Evolutionary conservation across 2,888 invertebrate species (phyloP).

Genomic region (Nephrotoma flavescens): DNA sequence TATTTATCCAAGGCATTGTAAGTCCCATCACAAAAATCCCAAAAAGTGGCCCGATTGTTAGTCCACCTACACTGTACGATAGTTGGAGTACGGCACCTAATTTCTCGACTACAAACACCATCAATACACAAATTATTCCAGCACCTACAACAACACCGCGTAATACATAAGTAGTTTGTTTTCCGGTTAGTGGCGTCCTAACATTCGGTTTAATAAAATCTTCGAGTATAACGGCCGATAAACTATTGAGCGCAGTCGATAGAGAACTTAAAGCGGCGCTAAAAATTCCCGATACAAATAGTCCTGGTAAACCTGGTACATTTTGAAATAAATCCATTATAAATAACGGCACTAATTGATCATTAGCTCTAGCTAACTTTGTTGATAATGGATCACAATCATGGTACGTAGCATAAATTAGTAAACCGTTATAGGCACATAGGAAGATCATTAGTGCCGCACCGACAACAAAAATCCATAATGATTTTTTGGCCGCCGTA

Average conservation of each 20-base stretch:
- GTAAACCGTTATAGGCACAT: slow-evolving; percentile 46
- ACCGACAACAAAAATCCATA: slow-evolving; percentile 49
- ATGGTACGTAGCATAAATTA: slow-evolving; percentile 58
- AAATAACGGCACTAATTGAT: slow-evolving; percentile 65
- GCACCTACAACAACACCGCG: slow-evolving; percentile 52
- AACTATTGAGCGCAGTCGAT: slow-evolving; percentile 66
- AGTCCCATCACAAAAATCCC: slow-evolving; percentile 57
- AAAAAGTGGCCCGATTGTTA: slow-evolving; percentile 50
- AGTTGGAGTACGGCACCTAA: slow-evolving; percentile 53
- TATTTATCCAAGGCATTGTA: slow-evolving; percentile 47
- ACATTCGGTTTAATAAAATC: slow-evolving; percentile 59
- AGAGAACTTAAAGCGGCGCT: slow-evolving; percentile 77
- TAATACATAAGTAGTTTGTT: slow-evolving; percentile 41
- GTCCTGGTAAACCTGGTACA: slow-evolving; percentile 67
- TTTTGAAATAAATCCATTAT: slow-evolving; percentile 72
- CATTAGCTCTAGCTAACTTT: slow-evolving; percentile 56
- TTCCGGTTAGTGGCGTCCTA: slow-evolving; percentile 37
- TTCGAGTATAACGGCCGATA: slow-evolving; percentile 67
- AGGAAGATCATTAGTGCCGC: slow-evolving; percentile 20
- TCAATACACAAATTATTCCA: slow-evolving; percentile 47
- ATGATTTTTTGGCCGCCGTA: slow-evolving; percentile 50
- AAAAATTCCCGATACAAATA: slow-evolving; percentile 78
- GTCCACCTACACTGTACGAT: slow-evolving; percentile 45
- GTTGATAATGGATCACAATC: slow-evolving; percentile 68
- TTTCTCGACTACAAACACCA: slow-evolving; percentile 54